These are phyloP conservation scores for Manduca sexta DNA, from an alignment of 1,140 invertebrate genomes.

Conservation along the genomic window DNA sequence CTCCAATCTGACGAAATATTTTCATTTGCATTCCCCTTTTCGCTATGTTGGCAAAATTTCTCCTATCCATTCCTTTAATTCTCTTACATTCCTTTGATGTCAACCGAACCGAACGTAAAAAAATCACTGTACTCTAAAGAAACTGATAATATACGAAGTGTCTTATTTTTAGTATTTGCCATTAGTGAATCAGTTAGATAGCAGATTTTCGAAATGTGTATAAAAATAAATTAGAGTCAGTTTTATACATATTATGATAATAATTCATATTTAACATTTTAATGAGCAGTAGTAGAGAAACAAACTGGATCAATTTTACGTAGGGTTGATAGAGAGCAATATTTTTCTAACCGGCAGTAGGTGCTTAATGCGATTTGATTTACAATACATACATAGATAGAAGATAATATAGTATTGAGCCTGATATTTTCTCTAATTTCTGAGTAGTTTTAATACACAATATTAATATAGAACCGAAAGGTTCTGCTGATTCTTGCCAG, in stretches of 20 bases:
- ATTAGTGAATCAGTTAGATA: constrained; percentile 65
- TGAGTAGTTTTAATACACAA: constrained; percentile 50
- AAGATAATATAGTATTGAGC: constrained; percentile 45
- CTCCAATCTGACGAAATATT: not conserved
- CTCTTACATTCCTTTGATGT: constrained; percentile 51
- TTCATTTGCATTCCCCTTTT: constrained; percentile 23
- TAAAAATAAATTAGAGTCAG: constrained; percentile 55
- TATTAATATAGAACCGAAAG: constrained; percentile 35
- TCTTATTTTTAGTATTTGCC: constrained; percentile 70
- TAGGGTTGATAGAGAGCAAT: constrained; percentile 63
- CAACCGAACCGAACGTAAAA: too few species aligned
- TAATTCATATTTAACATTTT: constrained; percentile 32
- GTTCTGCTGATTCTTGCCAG: constrained; percentile 63
- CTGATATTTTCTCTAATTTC: constrained; percentile 52
- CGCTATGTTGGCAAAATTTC: constrained; percentile 29
- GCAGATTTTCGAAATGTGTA: constrained; percentile 66
- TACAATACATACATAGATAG: constrained; percentile 50
- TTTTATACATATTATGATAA: constrained; percentile 38
- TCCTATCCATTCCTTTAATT: constrained; percentile 47
- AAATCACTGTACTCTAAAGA: constrained; percentile 48
- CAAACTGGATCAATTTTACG: constrained; percentile 57
- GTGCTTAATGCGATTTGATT: constrained; percentile 62
- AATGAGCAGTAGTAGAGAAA: constrained; percentile 41
- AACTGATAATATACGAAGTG: constrained; percentile 67
- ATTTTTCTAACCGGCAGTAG: constrained; percentile 69